Percentiles rank a stretch among this genome's conserved stretches.
Conservation (phyloP, 2,113 vertebrate species). For the Micromys minutus region DNA sequence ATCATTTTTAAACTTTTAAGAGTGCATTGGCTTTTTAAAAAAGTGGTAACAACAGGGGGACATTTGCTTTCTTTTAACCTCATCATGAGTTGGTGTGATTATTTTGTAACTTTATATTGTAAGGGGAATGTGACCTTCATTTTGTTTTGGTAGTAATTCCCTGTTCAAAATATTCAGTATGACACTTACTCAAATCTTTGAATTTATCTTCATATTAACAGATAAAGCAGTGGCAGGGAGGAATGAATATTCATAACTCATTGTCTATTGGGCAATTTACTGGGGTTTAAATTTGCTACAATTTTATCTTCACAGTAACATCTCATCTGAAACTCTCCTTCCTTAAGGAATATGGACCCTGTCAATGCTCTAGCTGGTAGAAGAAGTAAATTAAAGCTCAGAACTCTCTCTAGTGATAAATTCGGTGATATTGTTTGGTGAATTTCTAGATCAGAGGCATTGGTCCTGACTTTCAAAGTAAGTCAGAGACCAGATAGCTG, state of each 20-base stretch:
- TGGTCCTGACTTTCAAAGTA: background rate
- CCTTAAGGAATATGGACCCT: background rate
- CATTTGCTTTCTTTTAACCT: background rate
- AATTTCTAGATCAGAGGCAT: background rate
- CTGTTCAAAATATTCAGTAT: background rate
- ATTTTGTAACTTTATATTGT: conserved; percentile 16
- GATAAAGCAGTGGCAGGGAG: background rate
- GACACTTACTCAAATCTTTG: background rate
- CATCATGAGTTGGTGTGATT: background rate
- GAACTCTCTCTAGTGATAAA: background rate
- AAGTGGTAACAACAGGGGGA: background rate
- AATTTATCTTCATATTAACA: conserved; percentile 3
- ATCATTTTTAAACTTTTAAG: background rate
- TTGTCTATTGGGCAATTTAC: background rate
- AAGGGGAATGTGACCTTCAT: background rate
- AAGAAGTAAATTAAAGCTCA: background rate
- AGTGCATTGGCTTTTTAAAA: background rate
- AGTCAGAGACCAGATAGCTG: background rate
- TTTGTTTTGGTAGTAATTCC: conserved; percentile 14
- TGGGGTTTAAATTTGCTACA: background rate
- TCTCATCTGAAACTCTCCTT: background rate
- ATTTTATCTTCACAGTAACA: background rate
- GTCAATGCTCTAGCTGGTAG: background rate
- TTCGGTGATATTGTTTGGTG: background rate
- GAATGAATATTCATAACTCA: conserved; percentile 14